Evolutionary conservation across 2,113 vertebrate species (phyloP), one percentile per base, ranked within the genome.

Genomic region (Notarius lentiginosus): DNA sequence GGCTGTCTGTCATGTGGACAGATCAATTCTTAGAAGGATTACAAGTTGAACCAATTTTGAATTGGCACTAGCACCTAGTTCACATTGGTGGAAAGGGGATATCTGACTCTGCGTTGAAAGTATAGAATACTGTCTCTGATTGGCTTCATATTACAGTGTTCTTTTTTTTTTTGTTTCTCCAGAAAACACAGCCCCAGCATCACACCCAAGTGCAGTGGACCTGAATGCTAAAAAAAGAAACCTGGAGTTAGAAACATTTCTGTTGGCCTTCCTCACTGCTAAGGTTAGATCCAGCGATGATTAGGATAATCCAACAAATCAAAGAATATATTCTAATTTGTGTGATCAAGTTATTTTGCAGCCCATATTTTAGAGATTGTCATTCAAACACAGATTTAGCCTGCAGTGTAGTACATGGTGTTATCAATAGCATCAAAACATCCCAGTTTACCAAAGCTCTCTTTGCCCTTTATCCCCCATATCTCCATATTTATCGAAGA

Each of bases 201-300:
- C 88, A 8, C 55, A 82, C 34, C 89, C 92, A 90, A 91, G 86
- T 75, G 12, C 90, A 41, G 47, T 4, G 2, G 91, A 94, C 58
- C 55, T 86, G 0, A 91, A 94, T 55, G 90, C 79, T 80, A 90
- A 92, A 17, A 94, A 95, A 89, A 88, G 81, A 63, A 73, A 68
- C 0, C 72, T 93, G 41, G 93, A 94, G 41, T 91, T 91, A 91
- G 91, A 95, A 49, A 94, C 94, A 1, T 93, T 94, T 53, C 79
- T 94, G 6, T 86, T 95, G 88, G 89, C 77, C n/a, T 79, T 79
- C 9, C 30, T 79, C 77, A 79, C 77, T 8, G 53, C 55, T 58
- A 95, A 95, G 92, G 95, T 95, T 79, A 76, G 79, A 41, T 51
- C 6, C 20, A 55, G 9, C n/a, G 24, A 22, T 84, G 14, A 5